Evolutionary conservation across 1,140 invertebrate species (phyloP).

Genomic region (Drosophila chauvacae): DNA sequence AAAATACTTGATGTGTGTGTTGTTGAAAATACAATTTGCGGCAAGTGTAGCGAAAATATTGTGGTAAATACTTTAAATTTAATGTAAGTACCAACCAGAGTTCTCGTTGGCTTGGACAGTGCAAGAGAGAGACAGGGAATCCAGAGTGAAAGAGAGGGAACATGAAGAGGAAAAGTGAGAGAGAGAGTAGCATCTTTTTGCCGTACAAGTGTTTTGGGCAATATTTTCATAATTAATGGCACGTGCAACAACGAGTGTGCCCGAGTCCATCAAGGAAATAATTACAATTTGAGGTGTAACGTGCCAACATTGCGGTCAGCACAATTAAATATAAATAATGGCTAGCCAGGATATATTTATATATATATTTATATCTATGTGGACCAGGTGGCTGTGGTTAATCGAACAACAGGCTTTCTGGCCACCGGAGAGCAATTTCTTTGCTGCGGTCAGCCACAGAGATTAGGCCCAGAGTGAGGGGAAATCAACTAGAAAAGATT

Average conservation of each 20-base stretch:
- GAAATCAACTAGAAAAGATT: background rate
- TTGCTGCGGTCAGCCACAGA: constrained; percentile 30
- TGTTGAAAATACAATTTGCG: constrained; percentile 61
- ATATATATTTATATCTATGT: constrained; percentile 2
- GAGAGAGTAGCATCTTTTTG: constrained; percentile 27
- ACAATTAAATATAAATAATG: constrained; percentile 54
- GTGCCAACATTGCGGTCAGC: constrained; percentile 44
- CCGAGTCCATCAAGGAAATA: constrained; percentile 47
- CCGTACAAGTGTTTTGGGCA: constrained; percentile 63
- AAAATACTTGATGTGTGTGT: constrained; percentile 23
- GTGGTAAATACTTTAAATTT: constrained; percentile 76
- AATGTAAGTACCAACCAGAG: constrained; percentile 62
- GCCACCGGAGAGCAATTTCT: constrained; percentile 19
- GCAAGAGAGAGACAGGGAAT: background rate
- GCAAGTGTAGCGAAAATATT: constrained; percentile 77
- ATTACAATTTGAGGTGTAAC: constrained; percentile 59
- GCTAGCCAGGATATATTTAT: background rate
- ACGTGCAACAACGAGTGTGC: constrained; percentile 62
- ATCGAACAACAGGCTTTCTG: constrained; percentile 13
- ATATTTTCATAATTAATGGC: constrained; percentile 78
- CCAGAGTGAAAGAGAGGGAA: background rate
- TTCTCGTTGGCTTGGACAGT: background rate
- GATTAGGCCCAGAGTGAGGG: constrained; percentile 15
- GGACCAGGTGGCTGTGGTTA: constrained; percentile 19
- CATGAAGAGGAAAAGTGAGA: background rate